Evolutionary conservation across 2,797 vertebrate species (phyloP).

Genomic region (Morus bassanus): DNA sequence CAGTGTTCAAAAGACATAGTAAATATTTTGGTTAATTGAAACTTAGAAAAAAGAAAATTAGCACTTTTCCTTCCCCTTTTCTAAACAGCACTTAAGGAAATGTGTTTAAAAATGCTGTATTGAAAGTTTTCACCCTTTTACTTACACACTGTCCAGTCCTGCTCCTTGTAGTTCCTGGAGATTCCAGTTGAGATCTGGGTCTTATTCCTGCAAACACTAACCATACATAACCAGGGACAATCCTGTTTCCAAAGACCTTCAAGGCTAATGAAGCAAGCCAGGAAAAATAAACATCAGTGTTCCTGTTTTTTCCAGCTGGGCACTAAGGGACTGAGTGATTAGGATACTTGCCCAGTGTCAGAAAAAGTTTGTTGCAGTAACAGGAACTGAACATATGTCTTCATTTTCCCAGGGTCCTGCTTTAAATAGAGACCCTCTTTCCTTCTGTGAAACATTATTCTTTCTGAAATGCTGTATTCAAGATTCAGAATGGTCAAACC

Average conservation of each 20-base stretch:
- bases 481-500: background rate
- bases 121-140: background rate
- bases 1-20: background rate
- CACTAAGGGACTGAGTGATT: background rate
- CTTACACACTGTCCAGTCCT: background rate
- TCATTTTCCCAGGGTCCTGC: slow-evolving; percentile 10
- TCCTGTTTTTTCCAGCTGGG: slow-evolving; percentile 2
- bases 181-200: background rate
- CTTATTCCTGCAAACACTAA: background rate
- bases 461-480: slow-evolving; percentile 20
- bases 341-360: background rate
- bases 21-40: background rate
- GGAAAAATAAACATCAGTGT: slow-evolving; percentile 32
- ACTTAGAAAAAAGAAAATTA: background rate
- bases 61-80: background rate
- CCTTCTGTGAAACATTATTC: slow-evolving; percentile 16
- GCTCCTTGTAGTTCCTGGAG: background rate
- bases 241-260: slow-evolving; percentile 7
- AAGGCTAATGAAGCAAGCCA: background rate
- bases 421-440: slow-evolving; percentile 21
- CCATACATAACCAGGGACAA: background rate
- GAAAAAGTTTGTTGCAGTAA: slow-evolving; percentile 16
- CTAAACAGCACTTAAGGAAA: background rate
- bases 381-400: background rate
- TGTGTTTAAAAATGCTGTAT: background rate